Percentiles rank a stretch among this genome's conserved stretches.
Conservation (phyloP, 2,113 vertebrate species). For the Equus quagga region DNA sequence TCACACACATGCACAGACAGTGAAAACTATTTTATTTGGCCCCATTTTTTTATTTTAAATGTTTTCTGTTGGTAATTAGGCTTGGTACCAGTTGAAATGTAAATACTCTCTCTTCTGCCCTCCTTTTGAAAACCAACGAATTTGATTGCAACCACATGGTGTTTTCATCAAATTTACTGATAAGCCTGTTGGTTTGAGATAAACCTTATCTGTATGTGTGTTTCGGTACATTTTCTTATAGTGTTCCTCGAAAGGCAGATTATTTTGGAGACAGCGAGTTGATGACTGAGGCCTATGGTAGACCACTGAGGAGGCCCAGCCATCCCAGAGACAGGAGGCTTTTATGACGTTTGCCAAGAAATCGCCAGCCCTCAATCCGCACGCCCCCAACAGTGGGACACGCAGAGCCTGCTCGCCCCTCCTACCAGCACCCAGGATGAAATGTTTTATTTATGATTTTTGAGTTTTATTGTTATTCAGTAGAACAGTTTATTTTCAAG, state of each 20-base stretch:
- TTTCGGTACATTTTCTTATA: not conserved
- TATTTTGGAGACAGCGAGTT: slow-evolving; percentile 14
- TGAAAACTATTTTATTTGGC: not conserved
- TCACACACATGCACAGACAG: not conserved
- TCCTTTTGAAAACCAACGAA: not conserved
- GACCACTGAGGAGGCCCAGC: slow-evolving; percentile 4
- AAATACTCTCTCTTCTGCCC: not conserved
- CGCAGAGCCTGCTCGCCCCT: slow-evolving; percentile 5
- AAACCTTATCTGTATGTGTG: not conserved
- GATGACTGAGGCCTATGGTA: not conserved
- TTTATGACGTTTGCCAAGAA: slow-evolving; percentile 56
- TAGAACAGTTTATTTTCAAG: slow-evolving; percentile 27
- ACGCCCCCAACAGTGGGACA: not conserved
- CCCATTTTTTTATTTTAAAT: not conserved
- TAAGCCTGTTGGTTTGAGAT: not conserved
- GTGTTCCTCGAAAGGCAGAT: not conserved
- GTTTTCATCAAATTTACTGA: slow-evolving; percentile 8
- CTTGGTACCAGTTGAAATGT: not conserved
- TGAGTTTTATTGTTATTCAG: slow-evolving; percentile 55
- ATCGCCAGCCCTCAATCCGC: not conserved
- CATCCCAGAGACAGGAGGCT: not conserved
- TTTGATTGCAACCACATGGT: slow-evolving; percentile 2
- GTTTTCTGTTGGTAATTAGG: slow-evolving; percentile 47
- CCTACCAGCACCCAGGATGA: not conserved
- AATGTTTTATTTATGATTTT: slow-evolving; percentile 55